These are phyloP conservation scores for Rhadinocentrus ornatus DNA, from an alignment of 2,797 vertebrate species.

Conservation along the genomic window DNA sequence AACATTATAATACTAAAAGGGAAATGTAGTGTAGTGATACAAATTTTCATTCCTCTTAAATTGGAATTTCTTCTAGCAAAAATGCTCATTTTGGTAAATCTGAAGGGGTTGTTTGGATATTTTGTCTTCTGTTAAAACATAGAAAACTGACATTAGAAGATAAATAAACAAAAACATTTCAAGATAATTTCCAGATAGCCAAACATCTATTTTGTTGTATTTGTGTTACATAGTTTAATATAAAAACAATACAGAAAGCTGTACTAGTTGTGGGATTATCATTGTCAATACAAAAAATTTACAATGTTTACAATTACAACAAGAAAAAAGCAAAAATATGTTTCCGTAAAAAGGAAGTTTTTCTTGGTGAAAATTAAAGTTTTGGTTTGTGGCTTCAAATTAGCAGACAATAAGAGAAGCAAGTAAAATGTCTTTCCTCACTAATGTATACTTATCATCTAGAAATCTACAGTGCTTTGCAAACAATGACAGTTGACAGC, in stretches of 20 bases:
- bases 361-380: not conserved
- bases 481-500: slow-evolving; percentile 34
- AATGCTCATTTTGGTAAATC: not conserved
- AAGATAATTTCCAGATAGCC: not conserved
- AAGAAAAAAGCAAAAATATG: not conserved
- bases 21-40: not conserved
- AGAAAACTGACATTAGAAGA: not conserved
- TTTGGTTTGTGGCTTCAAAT: not conserved
- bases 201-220: not conserved
- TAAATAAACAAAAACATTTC: not conserved
- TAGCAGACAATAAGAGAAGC: not conserved
- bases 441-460: slow-evolving; percentile 9
- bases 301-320: too few relatives aligned
- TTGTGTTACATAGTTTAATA: not conserved
- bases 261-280: not conserved
- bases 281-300: not conserved
- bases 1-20: not conserved
- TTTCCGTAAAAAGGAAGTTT: not conserved
- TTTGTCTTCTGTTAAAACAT: not conserved
- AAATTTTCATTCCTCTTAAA: not conserved
- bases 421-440: not conserved
- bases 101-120: not conserved
- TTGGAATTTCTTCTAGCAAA: not conserved
- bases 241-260: not conserved
- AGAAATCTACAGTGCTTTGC: slow-evolving; percentile 14